A percentile compares a stretch with the other conserved stretches of the same genome.
phyloP scores from a whole-genome alignment of 2,113 vertebrate genomes.

The Silurus glanis region DNA sequence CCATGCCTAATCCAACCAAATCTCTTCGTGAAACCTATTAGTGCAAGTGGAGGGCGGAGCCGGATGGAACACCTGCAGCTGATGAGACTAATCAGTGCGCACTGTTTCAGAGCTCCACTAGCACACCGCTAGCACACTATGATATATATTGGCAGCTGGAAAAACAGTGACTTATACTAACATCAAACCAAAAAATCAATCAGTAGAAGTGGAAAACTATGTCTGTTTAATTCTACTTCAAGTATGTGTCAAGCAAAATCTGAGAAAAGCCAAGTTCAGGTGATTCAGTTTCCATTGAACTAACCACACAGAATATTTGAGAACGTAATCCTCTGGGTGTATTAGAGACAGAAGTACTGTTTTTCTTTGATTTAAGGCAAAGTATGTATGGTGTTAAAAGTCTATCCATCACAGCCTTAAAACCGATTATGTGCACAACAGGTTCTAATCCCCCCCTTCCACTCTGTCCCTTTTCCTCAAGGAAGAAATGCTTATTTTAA shows the following conservation, averaged over 20 bases:
- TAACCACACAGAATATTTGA: background rate
- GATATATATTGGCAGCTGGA: background rate
- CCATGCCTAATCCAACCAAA: too few relatives aligned
- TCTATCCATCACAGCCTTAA: slow-evolving; percentile 25
- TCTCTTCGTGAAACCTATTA: background rate
- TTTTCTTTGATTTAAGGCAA: slow-evolving; percentile 39
- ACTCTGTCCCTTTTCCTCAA: slow-evolving; percentile 3
- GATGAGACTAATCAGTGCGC: too few relatives aligned
- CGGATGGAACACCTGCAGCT: too few relatives aligned
- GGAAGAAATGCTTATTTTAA: background rate
- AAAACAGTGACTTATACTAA: background rate
- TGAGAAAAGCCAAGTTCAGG: too few relatives aligned
- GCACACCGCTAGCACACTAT: too few relatives aligned
- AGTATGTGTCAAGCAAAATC: background rate
- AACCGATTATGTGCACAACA: background rate
- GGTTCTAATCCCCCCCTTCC: background rate
- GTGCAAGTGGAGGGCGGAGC: too few relatives aligned
- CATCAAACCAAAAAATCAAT: background rate
- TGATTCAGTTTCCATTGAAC: background rate
- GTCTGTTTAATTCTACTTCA: background rate
- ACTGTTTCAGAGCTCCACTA: too few relatives aligned
- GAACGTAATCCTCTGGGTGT: background rate
- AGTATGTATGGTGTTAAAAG: slow-evolving; percentile 18
- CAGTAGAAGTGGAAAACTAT: background rate
- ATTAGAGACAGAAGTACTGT: slow-evolving; percentile 14